Evolutionary conservation across 2,113 vertebrate species (phyloP).

Genomic region (Dicaeum eximium): DNA sequence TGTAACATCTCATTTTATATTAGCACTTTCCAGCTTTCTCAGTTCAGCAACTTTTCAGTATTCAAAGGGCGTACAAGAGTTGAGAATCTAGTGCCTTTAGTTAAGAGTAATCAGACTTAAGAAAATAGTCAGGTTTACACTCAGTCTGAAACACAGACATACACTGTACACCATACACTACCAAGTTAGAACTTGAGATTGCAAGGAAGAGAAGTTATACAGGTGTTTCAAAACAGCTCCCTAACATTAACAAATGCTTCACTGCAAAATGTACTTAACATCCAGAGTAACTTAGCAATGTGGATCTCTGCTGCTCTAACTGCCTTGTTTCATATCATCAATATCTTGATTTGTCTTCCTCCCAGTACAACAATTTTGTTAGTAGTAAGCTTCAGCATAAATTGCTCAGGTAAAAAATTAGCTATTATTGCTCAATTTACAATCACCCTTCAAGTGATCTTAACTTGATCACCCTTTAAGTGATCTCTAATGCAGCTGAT

Average conservation of each 20-base stretch:
- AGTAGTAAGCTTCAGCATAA: not conserved
- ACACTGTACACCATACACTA: not conserved
- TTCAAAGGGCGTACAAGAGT: not conserved
- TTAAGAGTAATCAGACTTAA: not conserved
- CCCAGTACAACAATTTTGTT: not conserved
- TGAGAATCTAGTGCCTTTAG: not conserved
- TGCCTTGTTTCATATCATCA: not conserved
- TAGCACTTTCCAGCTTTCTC: not conserved
- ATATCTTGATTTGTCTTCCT: not conserved
- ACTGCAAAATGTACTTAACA: not conserved
- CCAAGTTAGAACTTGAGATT: not conserved
- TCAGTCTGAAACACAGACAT: not conserved
- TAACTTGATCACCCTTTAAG: not conserved
- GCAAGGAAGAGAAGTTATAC: not conserved
- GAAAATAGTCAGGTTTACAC: not conserved
- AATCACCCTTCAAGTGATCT: not conserved
- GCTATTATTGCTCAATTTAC: not conserved
- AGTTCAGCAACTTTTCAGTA: not conserved
- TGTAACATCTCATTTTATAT: not conserved
- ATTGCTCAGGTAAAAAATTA: not conserved
- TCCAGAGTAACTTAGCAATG: not conserved
- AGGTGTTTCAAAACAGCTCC: not conserved
- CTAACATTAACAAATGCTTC: not conserved
- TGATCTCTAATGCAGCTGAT: not conserved
- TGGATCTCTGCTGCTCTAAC: not conserved